A percentile compares a stretch with the other conserved stretches of the same genome.
phyloP scores from a whole-genome alignment of 1,140 invertebrate genomes.

The Leptopilina boulardi region DNA sequence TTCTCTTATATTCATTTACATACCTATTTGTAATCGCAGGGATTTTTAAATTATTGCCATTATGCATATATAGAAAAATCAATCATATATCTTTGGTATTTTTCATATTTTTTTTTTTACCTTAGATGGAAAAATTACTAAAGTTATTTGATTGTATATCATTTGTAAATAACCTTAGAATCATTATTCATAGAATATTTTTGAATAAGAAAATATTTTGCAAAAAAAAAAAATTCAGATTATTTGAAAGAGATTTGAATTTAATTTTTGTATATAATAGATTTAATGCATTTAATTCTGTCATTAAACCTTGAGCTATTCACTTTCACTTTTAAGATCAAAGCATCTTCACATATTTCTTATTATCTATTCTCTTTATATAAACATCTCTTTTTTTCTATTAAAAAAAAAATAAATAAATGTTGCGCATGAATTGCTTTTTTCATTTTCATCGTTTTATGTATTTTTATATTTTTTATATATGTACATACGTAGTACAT shows the following conservation, averaged over 20 bases:
- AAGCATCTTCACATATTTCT: not conserved
- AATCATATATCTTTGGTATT: too few relatives aligned
- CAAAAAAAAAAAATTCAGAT: too few relatives aligned
- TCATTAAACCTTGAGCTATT: conserved; percentile 8
- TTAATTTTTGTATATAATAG: not conserved
- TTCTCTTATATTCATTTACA: too few relatives aligned
- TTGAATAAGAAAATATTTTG: not conserved
- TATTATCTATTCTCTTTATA: not conserved
- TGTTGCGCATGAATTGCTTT: not conserved
- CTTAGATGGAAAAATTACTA: too few relatives aligned
- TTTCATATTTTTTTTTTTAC: too few relatives aligned
- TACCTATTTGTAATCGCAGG: too few relatives aligned
- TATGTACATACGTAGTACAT: not conserved
- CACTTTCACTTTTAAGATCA: conserved; percentile 11
- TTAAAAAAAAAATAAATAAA: not conserved
- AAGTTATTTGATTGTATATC: too few relatives aligned
- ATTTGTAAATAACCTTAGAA: too few relatives aligned
- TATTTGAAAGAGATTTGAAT: not conserved
- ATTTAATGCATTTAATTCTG: not conserved
- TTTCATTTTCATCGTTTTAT: not conserved
- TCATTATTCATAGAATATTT: not conserved
- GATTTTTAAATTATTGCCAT: too few relatives aligned
- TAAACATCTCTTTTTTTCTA: not conserved
- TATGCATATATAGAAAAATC: too few relatives aligned
- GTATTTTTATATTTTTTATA: not conserved